Evolutionary conservation across 2,888 invertebrate genomes (phyloP), one percentile per base, ranked within the genome.

Genomic region (Argyresthia goedartella): DNA sequence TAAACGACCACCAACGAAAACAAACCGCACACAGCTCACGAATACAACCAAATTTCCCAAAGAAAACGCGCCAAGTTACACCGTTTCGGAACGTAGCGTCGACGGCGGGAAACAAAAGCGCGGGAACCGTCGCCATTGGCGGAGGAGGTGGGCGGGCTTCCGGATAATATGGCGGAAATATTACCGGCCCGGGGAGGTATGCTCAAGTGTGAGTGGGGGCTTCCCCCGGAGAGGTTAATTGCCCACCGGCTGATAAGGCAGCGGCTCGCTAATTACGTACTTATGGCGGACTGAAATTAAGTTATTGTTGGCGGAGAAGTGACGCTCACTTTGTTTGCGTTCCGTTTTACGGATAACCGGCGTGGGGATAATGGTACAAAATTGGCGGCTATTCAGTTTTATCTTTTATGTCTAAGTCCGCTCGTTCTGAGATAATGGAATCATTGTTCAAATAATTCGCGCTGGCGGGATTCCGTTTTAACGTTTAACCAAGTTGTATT

Each of bases 231-330:
- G 76, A 85, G 86, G 86, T 86, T 86, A 86, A 86, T 86, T 85
- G 85, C 85, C 82, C 81, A 67, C 79, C 76, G 75, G 82, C 81
- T 81, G 85, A 86, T 86, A 85, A 86, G 86, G 84, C 84, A 86
- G 78, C 75, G 84, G 85, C 81, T 74, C 82, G 85, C 86, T 86
- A 86, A 86, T 85, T 85, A 86, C 82, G 81, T 84, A 86, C 86
- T 86, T 86, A 86, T 81, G 82, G 85, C 81, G 77, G 82, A 77
- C 84, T 76, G 84, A 84, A 85, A 86, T 85, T 86, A 86, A 82
- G 84, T 86, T 86, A 86, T 86, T 82, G 85, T 76, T 75, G 79
- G 77, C 77, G 73, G 77, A 76, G 73, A 77, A 81, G 76, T 81
- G 82, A 81, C 81, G 81, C 67, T 81, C 81, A 78, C 81, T 84